Conservation (phyloP, 2,113 vertebrate species). For the Myrmecobius fasciatus region DNA sequence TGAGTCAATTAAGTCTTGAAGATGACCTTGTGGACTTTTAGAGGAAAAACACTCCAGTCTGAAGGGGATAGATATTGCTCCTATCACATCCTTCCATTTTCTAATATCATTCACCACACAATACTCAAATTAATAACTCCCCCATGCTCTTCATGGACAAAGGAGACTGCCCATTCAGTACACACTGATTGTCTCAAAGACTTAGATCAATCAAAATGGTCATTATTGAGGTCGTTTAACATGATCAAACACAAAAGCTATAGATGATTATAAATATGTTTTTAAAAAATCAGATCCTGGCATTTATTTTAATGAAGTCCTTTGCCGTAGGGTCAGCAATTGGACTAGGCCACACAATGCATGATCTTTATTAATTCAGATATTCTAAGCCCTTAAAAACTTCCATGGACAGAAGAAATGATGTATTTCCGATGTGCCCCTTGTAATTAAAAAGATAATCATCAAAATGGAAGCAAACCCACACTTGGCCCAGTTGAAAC, state of each 20-base stretch:
- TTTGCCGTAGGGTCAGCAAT: slow-evolving; percentile 58
- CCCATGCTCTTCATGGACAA: not conserved
- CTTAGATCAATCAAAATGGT: slow-evolving; percentile 62
- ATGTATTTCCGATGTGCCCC: slow-evolving; percentile 13
- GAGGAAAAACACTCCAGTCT: not conserved
- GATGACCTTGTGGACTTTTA: not conserved
- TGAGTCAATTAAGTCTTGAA: not conserved
- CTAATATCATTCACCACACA: not conserved
- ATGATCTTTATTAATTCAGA: slow-evolving; percentile 66
- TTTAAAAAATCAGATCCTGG: slow-evolving; percentile 58
- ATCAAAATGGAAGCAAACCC: slow-evolving; percentile 49
- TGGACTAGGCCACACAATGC: slow-evolving; percentile 57
- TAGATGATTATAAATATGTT: slow-evolving; percentile 59
- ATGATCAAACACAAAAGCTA: slow-evolving; percentile 45
- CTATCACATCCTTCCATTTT: not conserved
- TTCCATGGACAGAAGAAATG: slow-evolving; percentile 54
- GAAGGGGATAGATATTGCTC: not conserved
- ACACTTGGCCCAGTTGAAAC: not conserved
- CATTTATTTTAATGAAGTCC: slow-evolving; percentile 70
- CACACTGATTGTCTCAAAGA: slow-evolving; percentile 44
- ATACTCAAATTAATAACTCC: not conserved
- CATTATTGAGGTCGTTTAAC: slow-evolving; percentile 63
- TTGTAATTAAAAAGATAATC: slow-evolving; percentile 47
- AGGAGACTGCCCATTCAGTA: slow-evolving; percentile 1
- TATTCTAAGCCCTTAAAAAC: slow-evolving; percentile 72